Evolutionary conservation across 2,113 vertebrate genomes (phyloP).

Genomic region (Myodes glareolus): DNA sequence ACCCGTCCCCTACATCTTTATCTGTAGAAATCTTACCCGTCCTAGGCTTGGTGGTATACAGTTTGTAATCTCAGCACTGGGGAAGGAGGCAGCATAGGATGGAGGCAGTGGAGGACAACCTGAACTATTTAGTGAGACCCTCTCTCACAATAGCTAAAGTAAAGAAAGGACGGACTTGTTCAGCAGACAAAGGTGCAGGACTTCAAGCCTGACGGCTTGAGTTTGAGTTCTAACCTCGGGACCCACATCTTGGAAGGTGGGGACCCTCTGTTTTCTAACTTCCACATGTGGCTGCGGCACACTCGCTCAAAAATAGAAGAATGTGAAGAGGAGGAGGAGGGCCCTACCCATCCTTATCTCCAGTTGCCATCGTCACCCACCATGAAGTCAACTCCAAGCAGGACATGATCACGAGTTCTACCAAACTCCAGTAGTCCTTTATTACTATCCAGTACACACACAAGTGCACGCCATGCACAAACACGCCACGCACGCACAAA

Average conservation of each 20-base stretch:
- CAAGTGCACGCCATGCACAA: no score
- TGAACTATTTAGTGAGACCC: neutral
- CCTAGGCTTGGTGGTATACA: neutral
- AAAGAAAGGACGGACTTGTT: no score
- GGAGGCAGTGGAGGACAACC: neutral
- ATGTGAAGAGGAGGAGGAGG: neutral
- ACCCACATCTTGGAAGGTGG: neutral
- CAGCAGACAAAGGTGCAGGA: neutral
- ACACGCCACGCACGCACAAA: neutral
- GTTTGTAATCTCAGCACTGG: neutral
- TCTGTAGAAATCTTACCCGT: conserved; percentile 27
- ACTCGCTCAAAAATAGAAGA: neutral
- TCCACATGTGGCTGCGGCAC: neutral
- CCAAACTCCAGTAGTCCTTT: neutral
- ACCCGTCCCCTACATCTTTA: neutral
- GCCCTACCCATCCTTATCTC: neutral
- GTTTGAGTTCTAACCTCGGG: neutral
- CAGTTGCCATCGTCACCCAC: neutral
- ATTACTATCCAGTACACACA: neutral
- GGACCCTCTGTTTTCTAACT: neutral
- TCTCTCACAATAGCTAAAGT: neutral
- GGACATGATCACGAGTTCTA: neutral
- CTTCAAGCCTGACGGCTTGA: neutral
- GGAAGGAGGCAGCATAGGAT: neutral
- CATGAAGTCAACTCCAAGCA: neutral